A percentile compares a stretch with the other conserved stretches of the same genome.
Conservation (phyloP, 2,888 invertebrate genomes). For the Dichetophora obliterata region DNA sequence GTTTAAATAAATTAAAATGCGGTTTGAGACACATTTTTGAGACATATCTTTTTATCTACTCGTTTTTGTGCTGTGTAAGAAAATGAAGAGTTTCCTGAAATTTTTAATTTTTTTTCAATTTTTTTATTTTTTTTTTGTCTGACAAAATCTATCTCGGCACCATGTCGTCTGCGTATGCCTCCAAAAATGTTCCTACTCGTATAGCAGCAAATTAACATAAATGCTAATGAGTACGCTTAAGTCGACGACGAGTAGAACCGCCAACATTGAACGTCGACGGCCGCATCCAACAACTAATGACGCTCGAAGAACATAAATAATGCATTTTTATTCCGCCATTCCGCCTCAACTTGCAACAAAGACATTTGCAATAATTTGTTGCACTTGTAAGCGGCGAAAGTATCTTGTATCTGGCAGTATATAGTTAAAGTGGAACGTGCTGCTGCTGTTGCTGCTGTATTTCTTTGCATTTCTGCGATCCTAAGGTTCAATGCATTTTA, state of each 20-base stretch:
- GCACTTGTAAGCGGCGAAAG: conserved; percentile 23
- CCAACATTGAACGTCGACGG: neutral
- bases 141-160: conserved; percentile 27
- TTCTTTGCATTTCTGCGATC: conserved; percentile 19
- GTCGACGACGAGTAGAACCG: conserved; percentile 32
- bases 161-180: conserved; percentile 67
- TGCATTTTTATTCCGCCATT: conserved; percentile 13
- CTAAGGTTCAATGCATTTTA: conserved; percentile 67
- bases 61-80: no score
- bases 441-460: conserved; percentile 30
- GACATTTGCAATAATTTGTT: conserved; percentile 48
- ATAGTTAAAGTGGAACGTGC: neutral
- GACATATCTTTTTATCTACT: no score
- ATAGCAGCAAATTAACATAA: conserved; percentile 66
- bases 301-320: conserved; percentile 6
- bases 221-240: conserved; percentile 62
- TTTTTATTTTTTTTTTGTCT: neutral
- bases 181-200: conserved; percentile 46
- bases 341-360: conserved; percentile 38
- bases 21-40: no score
- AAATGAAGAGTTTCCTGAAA: neutral
- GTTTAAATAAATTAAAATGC: no score
- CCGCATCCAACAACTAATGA: conserved; percentile 9
- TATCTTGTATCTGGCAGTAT: conserved; percentile 49
- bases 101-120: neutral